These are phyloP conservation scores for Drosophila crucigera DNA, from an alignment of 2,888 invertebrate genomes.

Conservation along the genomic window DNA sequence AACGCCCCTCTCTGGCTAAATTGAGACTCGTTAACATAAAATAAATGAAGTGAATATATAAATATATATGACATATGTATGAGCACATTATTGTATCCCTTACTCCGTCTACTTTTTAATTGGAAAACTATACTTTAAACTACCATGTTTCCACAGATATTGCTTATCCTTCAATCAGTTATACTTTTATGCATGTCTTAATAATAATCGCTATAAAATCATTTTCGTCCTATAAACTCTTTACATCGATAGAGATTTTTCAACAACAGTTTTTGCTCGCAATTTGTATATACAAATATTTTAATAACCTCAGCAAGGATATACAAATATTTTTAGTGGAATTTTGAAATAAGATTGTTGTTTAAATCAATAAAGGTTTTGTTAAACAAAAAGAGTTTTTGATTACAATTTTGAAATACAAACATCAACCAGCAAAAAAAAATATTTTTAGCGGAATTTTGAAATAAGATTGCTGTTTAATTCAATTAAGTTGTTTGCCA, in stretches of 20 bases:
- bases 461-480: neutral
- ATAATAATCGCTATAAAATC: neutral
- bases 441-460: neutral
- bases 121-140: neutral
- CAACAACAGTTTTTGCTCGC: neutral
- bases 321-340: neutral
- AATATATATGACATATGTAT: slow-evolving; percentile 17
- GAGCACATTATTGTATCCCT: neutral
- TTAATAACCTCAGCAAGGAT: neutral
- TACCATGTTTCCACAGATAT: too few species aligned
- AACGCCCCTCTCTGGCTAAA: neutral
- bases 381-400: neutral
- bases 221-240: neutral
- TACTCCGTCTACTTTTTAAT: neutral
- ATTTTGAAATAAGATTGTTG: neutral
- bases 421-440: neutral
- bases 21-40: neutral
- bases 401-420: neutral
- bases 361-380: neutral
- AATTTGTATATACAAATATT: neutral
- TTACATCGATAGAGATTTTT: neutral
- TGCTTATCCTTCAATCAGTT: neutral
- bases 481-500: neutral
- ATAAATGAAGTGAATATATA: neutral
- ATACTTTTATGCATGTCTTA: neutral